Evolutionary conservation across 2,888 invertebrate genomes (phyloP).

Genomic region (Amblyteles armatorius): DNA sequence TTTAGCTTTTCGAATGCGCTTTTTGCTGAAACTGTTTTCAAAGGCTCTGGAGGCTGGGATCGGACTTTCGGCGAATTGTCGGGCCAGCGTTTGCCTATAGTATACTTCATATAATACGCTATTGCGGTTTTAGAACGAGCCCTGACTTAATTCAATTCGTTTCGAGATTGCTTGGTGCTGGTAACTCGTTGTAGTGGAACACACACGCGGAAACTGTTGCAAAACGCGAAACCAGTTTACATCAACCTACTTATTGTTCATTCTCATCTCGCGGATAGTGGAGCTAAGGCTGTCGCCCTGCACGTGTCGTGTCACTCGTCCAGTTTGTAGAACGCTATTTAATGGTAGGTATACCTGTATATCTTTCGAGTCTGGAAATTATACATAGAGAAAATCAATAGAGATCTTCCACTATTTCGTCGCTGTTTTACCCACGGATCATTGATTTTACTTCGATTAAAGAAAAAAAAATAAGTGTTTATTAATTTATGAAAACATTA

Average conservation of each 20-base stretch:
- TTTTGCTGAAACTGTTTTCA: not conserved
- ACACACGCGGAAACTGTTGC: slow-evolving; percentile 51
- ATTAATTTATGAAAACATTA: no score
- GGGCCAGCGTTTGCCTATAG: no score
- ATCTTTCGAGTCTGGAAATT: not conserved
- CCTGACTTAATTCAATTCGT: slow-evolving; percentile 37
- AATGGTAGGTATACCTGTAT: not conserved
- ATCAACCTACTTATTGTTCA: slow-evolving; percentile 57
- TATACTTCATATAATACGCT: not conserved
- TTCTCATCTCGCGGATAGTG: slow-evolving; percentile 46
- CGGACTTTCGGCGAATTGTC: not conserved
- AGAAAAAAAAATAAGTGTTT: no score
- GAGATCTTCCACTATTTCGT: no score
- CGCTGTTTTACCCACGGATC: no score
- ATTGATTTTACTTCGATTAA: no score
- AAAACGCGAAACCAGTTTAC: slow-evolving; percentile 55
- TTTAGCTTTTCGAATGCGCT: slow-evolving; percentile 1
- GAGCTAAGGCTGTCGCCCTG: slow-evolving; percentile 14
- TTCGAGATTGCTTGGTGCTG: slow-evolving; percentile 10
- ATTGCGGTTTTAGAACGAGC: slow-evolving; percentile 19
- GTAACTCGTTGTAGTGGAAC: not conserved
- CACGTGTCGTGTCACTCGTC: slow-evolving; percentile 24
- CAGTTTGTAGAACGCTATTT: slow-evolving; percentile 33
- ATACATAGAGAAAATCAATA: not conserved
- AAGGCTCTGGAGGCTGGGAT: not conserved